A percentile compares a stretch with the other conserved stretches of the same genome.
Conservation (phyloP, 2,797 vertebrate species). For the Onychomys arenicola region DNA sequence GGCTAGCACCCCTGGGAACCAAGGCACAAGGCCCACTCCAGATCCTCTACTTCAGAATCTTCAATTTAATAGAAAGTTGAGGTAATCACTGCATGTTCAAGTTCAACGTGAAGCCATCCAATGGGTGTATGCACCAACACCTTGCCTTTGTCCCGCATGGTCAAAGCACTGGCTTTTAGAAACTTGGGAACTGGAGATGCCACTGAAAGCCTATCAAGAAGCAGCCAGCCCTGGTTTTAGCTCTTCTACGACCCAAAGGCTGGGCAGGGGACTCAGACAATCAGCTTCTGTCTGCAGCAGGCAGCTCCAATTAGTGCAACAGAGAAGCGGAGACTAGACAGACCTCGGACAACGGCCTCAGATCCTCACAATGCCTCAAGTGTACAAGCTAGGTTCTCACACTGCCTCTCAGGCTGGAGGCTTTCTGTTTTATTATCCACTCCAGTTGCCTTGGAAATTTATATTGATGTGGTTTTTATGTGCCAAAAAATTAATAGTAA, state of each 20-base stretch:
- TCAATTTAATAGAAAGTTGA: background rate
- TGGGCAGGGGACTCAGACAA: background rate
- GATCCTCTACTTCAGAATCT: background rate
- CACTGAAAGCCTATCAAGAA: background rate
- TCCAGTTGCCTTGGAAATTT: slow-evolving; percentile 21
- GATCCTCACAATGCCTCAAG: background rate
- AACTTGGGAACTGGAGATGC: background rate
- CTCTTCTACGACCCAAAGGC: background rate
- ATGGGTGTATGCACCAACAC: background rate
- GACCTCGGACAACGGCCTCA: background rate
- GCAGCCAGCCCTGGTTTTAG: background rate
- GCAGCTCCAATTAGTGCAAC: background rate
- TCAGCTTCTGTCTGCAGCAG: background rate
- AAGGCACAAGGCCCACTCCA: background rate
- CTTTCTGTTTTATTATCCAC: background rate
- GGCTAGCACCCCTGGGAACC: background rate
- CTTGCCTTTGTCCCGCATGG: background rate
- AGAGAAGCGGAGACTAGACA: background rate
- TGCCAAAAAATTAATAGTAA: background rate
- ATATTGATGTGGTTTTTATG: slow-evolving; percentile 38
- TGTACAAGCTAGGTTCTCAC: background rate
- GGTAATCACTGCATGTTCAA: background rate
- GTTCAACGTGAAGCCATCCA: background rate
- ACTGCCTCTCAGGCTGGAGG: background rate
- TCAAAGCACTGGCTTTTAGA: background rate